Conservation (phyloP, 2,797 vertebrate genomes). For the Florisuga fusca region DNA sequence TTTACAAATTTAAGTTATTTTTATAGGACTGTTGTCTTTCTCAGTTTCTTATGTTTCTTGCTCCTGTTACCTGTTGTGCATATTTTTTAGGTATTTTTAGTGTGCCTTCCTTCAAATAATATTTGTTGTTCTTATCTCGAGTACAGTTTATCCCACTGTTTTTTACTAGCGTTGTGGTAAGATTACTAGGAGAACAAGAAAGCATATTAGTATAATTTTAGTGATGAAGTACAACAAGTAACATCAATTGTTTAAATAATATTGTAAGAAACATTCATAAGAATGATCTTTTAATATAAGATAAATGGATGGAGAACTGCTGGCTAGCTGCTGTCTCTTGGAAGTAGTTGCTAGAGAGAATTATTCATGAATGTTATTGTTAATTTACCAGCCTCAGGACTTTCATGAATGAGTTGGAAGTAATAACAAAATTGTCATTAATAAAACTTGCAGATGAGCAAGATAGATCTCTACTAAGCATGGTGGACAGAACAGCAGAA, state of each 20-base stretch:
- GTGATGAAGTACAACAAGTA: neutral
- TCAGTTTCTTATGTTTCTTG: neutral
- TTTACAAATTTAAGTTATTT: neutral
- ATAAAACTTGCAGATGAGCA: neutral
- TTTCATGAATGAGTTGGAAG: neutral
- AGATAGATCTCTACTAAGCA: neutral
- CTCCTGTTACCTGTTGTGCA: neutral
- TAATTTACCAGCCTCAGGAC: rapidly evolving
- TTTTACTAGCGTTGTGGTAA: neutral
- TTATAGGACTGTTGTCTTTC: neutral
- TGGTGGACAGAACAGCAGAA: neutral
- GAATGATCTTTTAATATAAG: neutral
- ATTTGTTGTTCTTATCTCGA: neutral
- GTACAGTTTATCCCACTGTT: neutral
- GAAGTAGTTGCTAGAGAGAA: neutral
- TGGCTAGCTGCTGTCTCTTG: neutral
- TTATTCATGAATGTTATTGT: neutral
- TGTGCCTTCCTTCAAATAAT: neutral
- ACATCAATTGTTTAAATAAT: neutral
- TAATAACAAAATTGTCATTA: neutral
- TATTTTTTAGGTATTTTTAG: neutral
- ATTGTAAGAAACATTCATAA: too few species aligned
- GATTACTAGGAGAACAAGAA: neutral
- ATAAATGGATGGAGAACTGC: neutral
- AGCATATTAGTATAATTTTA: neutral